These are phyloP conservation scores for Leucopsar rothschildi DNA, from an alignment of 2,113 vertebrate genomes.

Conservation along the genomic window DNA sequence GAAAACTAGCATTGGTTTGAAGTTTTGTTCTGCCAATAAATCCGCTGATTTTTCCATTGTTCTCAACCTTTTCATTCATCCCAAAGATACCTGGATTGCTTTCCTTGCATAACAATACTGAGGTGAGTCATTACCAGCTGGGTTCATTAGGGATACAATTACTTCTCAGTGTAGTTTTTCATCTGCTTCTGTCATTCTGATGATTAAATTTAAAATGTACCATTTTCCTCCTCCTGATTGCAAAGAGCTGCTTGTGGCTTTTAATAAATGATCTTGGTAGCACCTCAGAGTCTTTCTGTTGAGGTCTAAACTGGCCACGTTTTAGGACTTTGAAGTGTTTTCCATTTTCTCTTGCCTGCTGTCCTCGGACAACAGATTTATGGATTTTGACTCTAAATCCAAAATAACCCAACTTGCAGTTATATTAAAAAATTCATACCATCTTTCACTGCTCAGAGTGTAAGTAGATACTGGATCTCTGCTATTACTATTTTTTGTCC, in stretches of 20 bases:
- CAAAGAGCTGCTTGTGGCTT: background rate
- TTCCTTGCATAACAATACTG: fast-evolving
- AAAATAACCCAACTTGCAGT: background rate
- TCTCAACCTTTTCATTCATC: background rate
- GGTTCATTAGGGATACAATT: background rate
- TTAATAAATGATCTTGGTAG: background rate
- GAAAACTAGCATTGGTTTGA: background rate
- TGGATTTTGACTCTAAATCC: background rate
- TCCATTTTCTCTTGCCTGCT: background rate
- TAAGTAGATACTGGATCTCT: background rate
- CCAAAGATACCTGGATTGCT: background rate
- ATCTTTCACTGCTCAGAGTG: background rate
- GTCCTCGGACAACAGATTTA: background rate
- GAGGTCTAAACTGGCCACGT: background rate
- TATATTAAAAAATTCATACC: background rate
- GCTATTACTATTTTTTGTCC: background rate
- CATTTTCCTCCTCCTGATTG: background rate
- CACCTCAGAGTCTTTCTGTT: background rate
- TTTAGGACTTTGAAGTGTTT: background rate
- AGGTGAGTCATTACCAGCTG: background rate
- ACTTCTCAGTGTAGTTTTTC: background rate
- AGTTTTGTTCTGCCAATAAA: background rate
- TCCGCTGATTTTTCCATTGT: background rate
- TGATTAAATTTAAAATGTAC: background rate
- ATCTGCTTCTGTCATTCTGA: background rate